phyloP scores from a whole-genome alignment of 2,888 invertebrate species.

The Vandiemenella viatica region DNA sequence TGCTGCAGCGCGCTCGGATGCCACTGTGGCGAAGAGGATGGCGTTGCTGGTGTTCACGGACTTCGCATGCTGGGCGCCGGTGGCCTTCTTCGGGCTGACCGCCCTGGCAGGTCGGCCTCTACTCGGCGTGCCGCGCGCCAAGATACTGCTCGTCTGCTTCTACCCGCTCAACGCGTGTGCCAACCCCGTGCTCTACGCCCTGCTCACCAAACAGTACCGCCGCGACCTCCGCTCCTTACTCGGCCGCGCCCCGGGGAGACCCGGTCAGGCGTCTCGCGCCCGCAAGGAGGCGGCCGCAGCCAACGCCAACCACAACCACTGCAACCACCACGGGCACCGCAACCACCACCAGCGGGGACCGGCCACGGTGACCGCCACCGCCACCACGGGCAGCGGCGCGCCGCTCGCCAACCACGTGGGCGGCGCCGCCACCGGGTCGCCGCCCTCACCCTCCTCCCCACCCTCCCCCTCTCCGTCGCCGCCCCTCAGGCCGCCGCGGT shows the following conservation, averaged over 20 bases:
- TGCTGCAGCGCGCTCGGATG: constrained; percentile 30
- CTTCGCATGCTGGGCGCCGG: constrained; percentile 46
- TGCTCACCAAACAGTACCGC: constrained; percentile 48
- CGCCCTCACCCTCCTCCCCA: too few species aligned
- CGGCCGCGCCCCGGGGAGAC: constrained; percentile 31
- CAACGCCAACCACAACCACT: too few species aligned
- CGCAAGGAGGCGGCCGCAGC: constrained; percentile 16
- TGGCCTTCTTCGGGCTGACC: constrained; percentile 48
- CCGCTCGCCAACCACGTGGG: constrained; percentile 5
- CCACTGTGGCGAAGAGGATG: constrained; percentile 47
- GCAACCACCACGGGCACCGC: neutral
- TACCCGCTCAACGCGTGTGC: constrained; percentile 54
- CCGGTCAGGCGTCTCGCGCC: constrained; percentile 25
- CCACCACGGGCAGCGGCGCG: too few species aligned
- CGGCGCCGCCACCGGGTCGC: too few species aligned
- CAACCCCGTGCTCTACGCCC: constrained; percentile 52
- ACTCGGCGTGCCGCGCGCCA: constrained; percentile 37
- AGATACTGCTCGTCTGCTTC: constrained; percentile 47
- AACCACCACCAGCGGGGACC: constrained; percentile 10
- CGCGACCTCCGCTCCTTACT: constrained; percentile 39
- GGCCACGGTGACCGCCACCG: constrained; percentile 16
- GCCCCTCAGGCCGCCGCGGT: neutral
- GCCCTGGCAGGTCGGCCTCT: constrained; percentile 45
- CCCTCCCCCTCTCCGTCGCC: too few species aligned
- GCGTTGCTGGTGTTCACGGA: constrained; percentile 49